A percentile compares a stretch with the other conserved stretches of the same genome.
Conservation (phyloP, 2,888 invertebrate genomes). For the Chaetoderma sp. region DNA sequence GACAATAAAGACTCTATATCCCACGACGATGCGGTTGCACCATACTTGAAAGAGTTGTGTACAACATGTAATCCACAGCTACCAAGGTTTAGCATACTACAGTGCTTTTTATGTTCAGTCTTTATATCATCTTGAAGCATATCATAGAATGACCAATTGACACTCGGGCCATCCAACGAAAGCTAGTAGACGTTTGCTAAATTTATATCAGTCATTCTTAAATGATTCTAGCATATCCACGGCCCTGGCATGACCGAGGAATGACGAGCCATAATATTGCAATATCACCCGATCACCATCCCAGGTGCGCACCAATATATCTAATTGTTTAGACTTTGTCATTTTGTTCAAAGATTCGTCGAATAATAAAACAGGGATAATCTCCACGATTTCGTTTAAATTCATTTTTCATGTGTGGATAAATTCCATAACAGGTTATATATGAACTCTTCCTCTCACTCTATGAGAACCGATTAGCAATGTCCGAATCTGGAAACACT, state of each 20-base stretch:
- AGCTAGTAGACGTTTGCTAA: conserved; percentile 17
- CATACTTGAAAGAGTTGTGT: conserved; percentile 53
- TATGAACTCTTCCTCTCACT: conserved; percentile 29
- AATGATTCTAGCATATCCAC: too few relatives aligned
- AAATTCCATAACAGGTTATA: conserved; percentile 31
- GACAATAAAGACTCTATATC: conserved; percentile 8
- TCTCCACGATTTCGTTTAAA: too few relatives aligned
- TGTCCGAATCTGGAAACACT: conserved; percentile 34
- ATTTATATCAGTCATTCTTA: too few relatives aligned
- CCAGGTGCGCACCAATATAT: conserved; percentile 48
- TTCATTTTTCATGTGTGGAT: too few relatives aligned
- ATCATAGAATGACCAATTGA: conserved; percentile 7
- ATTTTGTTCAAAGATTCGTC: conserved; percentile 39
- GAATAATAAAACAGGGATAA: conserved; percentile 36
- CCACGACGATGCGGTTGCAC: conserved; percentile 42
- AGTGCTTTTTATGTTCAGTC: too few relatives aligned
- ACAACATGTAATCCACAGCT: conserved; percentile 55
- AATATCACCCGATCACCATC: conserved; percentile 38
- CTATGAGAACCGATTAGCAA: conserved; percentile 23
- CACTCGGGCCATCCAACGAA: conserved; percentile 31
- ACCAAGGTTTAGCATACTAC: conserved; percentile 51
- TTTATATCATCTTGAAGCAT: too few relatives aligned
- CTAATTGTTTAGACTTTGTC: conserved; percentile 44
- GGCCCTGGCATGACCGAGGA: too few relatives aligned
- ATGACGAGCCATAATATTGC: conserved; percentile 44